phyloP scores from a whole-genome alignment of 2,888 invertebrate species.

The Harpalus rubripes region DNA sequence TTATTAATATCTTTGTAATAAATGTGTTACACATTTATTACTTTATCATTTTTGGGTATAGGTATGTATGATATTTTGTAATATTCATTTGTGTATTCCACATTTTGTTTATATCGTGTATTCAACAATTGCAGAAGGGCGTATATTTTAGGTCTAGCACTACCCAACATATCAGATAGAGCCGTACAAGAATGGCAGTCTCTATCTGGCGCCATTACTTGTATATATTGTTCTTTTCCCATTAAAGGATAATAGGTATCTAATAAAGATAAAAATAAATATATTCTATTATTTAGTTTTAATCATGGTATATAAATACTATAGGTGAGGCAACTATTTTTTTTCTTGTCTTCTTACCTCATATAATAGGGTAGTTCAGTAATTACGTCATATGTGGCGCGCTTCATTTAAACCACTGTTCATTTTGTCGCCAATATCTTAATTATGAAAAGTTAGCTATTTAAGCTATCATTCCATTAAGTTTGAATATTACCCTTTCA shows the following conservation, averaged over 20 bases:
- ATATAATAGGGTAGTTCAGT: no score
- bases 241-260: conserved; percentile 76
- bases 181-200: conserved; percentile 73
- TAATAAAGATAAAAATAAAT: conserved; percentile 66
- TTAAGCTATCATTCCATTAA: no score
- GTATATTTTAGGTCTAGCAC: conserved; percentile 78
- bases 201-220: conserved; percentile 72
- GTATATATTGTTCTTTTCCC: conserved; percentile 75
- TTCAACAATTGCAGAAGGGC: conserved; percentile 75
- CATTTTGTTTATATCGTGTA: conserved; percentile 73
- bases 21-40: conserved; percentile 68
- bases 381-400: no score
- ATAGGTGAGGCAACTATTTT: no score
- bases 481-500: no score
- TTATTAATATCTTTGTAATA: background rate
- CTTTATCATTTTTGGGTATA: conserved; percentile 74
- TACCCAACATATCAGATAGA: conserved; percentile 75
- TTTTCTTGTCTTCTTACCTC: no score
- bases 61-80: conserved; percentile 75
- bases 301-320: no score
- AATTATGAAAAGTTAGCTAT: no score
- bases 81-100: conserved; percentile 74
- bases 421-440: no score
- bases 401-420: no score
- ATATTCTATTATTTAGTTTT: background rate